Evolutionary conservation across 2,113 vertebrate species (phyloP), one percentile per base, ranked within the genome.

Genomic region (Phaethornis superciliosus): DNA sequence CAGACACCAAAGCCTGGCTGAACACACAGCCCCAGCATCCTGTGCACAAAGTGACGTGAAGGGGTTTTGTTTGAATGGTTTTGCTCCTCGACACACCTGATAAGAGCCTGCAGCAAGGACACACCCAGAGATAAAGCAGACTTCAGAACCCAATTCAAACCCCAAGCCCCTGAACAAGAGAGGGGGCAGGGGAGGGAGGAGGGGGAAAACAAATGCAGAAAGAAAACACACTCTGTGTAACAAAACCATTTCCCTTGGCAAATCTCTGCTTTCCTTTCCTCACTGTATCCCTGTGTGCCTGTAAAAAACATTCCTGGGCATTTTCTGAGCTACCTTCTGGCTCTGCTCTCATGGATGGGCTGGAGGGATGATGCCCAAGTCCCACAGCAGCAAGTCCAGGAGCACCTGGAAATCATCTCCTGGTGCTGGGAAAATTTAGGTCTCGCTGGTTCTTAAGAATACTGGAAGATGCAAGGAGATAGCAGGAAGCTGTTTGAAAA

Each of bases 111-210:
- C 60, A 69, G 90, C 82, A 15, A 12, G 0, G 4, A 9, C 94
- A 85, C 93, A 59, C 93, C 91, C 88, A 16, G 54, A 91, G 94
- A 93, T 94, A 93, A 95, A 94, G 30, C 54, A 24, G 54, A 8
- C 82, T 62, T 65, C 93, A 11, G 47, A 76, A 7, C 30, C 35
- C 75, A 59, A 27, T 33, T 13, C 46, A 15, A 0, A 13, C 63
- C 68, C 40, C 85, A 70, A 20, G 21, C 18, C 46, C 46, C 46
- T 22, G 42, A 59, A 14, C 2, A 2, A n/a, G 87, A 72, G 6
- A 27, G 89, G 77, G 10, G 90, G 24, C 24, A 8, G 12, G 19
- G 47, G 47, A 9, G 18, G 19, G 15, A 19, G 76, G 12, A 4
- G 7, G 35, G 44, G 89, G 72, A 32, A 37, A 81, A 63, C 83